These are phyloP conservation scores for Turritopsis rubra DNA, from an alignment of 30 jellyfish, hydroid and myxozoan genomes.

Conservation along the genomic window DNA sequence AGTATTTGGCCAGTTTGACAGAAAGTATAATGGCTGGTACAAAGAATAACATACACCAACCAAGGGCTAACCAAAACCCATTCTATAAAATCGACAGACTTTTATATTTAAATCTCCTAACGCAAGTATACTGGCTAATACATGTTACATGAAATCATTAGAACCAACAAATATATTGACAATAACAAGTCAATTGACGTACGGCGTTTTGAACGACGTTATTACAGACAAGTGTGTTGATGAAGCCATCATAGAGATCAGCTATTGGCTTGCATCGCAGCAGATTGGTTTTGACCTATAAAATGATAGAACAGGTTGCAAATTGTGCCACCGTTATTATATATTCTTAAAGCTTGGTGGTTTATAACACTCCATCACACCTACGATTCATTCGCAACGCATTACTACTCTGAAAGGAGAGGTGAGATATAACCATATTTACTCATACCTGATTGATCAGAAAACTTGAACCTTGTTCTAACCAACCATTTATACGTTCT, in stretches of 20 bases:
- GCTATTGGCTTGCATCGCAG: conserved; percentile 78
- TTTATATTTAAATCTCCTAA: too few relatives aligned
- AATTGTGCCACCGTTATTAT: too few relatives aligned
- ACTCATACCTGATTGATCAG: conserved; percentile 46
- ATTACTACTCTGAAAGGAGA: not conserved
- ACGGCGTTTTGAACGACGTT: conserved; percentile 68
- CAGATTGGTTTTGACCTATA: conserved; percentile 42
- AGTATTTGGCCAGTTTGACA: conserved; percentile 79
- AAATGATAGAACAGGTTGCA: not conserved
- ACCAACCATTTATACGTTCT: conserved; percentile 68
- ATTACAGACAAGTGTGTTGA: conserved; percentile 44
- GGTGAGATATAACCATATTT: not conserved
- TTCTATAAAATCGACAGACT: conserved; percentile 46
- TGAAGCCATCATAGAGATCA: conserved; percentile 61
- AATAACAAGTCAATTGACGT: too few relatives aligned
- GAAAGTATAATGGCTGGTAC: conserved; percentile 66
- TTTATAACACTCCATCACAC: not conserved
- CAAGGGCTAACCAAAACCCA: conserved; percentile 94
- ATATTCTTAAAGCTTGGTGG: too few relatives aligned
- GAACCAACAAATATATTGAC: too few relatives aligned
- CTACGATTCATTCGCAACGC: not conserved
- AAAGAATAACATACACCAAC: conserved; percentile 93
- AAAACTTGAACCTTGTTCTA: conserved; percentile 54
- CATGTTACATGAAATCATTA: too few relatives aligned
- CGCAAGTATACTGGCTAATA: too few relatives aligned